Conservation (phyloP, 2,113 vertebrate species). For the Peromyscus polionotus region DNA sequence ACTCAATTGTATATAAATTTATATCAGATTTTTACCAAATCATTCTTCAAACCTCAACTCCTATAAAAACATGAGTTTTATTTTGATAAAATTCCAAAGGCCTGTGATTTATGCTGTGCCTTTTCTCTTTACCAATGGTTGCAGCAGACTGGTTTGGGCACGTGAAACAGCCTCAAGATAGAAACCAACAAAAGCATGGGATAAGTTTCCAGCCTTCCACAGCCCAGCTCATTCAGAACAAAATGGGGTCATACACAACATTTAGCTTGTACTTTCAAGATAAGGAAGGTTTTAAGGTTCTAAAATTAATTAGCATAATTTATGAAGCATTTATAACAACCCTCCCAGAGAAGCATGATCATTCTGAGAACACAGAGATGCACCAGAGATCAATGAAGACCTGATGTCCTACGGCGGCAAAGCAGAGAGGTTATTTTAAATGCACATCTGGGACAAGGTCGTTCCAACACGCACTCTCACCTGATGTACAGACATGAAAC, state of each 20-base stretch:
- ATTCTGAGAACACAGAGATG: not conserved
- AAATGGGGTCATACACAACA: not conserved
- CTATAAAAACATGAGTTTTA: not conserved
- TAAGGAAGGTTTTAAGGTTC: not conserved
- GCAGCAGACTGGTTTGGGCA: not conserved
- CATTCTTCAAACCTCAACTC: slow-evolving; percentile 15
- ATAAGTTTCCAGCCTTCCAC: not conserved
- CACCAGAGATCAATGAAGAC: not conserved
- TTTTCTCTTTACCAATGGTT: not conserved
- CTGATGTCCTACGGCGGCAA: not conserved
- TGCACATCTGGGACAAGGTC: not conserved
- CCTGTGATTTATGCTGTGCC: not conserved
- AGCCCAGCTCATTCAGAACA: not conserved
- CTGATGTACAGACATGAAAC: slow-evolving; percentile 1
- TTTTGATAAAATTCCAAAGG: not conserved
- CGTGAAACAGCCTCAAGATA: slow-evolving; percentile 5
- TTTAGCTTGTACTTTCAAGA: not conserved
- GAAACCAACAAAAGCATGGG: not conserved
- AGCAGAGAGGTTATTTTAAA: not conserved
- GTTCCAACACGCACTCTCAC: not conserved
- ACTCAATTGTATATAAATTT: not conserved
- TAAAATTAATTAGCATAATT: not conserved
- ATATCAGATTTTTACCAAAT: not conserved
- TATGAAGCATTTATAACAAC: not conserved
- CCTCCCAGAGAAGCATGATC: not conserved